Base-by-base conservation (phyloP, 2,113 vertebrate species). In the Parus major region DNA sequence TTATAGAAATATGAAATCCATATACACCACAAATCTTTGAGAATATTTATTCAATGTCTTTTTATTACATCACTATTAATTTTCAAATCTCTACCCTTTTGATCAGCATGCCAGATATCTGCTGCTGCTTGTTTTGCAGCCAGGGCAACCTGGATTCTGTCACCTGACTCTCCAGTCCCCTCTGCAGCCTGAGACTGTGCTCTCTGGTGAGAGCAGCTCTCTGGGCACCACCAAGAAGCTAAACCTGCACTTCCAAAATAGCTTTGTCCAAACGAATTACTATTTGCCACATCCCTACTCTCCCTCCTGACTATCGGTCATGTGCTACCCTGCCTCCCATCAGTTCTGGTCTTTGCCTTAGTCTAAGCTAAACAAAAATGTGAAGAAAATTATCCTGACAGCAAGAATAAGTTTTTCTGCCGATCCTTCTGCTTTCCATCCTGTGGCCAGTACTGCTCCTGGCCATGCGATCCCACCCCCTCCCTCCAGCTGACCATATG, bases 401-500 rank as follows among this genome's bases (percentile, higher is more conserved):
- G 53, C 5, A 22, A 66, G 35, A 87, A n/a, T 52, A 75, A 79
- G 36, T n/a, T 89, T 91, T 91, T 84, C 39, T 79, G 57, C 29
- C 0, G 1, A 57, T 68, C 25, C 29, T 84, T 72, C n/a, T 70
- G 60, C 39, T 50, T 78, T 59, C 70, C 47, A 65, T 73, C 47
- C 25, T 15, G 10, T 69, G 46, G 41, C 49, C 1, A 0, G 55
- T 83, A 49, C 47, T 72, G 73, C 65, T 94, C 22, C 82, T 85
- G 65, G 73, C 49, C 22, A 5, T 24, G 42, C 46, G 69, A 16
- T 92, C 17, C 22, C 17, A 69, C 15, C 63, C 44, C 59, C 49
- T 55, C 68, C 68, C 76, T 92, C 66, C 85, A 87, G 78, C 60
- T 95, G 80, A 80, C 93, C 93, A 92, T 95, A 86, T 86, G 73